These are phyloP conservation scores for Eubasilissa splendida DNA, from an alignment of 2,888 invertebrate species.

Conservation along the genomic window DNA sequence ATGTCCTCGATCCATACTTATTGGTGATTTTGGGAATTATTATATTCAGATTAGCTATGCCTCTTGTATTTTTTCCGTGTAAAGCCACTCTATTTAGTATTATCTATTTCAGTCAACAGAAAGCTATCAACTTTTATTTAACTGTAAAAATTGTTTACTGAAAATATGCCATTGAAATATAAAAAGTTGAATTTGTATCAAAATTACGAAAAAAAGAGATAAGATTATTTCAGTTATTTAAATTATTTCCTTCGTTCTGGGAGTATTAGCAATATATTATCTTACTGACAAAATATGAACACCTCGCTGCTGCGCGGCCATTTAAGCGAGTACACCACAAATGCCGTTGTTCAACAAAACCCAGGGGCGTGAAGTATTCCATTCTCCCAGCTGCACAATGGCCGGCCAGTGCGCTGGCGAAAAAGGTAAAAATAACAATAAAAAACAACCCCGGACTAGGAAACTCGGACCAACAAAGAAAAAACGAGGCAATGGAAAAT, in stretches of 20 bases:
- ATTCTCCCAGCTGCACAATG: slow-evolving; percentile 32
- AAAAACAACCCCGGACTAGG: slow-evolving; percentile 31
- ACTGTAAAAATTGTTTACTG: too few relatives aligned
- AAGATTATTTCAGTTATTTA: background rate
- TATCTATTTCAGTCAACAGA: too few relatives aligned
- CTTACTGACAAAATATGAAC: too few relatives aligned
- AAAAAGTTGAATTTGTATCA: background rate
- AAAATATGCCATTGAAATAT: background rate
- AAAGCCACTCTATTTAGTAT: too few relatives aligned
- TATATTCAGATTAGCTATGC: too few relatives aligned
- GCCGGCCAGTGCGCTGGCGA: slow-evolving; percentile 34
- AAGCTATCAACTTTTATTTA: too few relatives aligned
- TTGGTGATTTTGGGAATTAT: too few relatives aligned
- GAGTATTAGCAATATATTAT: too few relatives aligned
- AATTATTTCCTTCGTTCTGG: background rate
- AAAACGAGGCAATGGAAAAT: slow-evolving; percentile 50
- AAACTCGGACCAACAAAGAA: slow-evolving; percentile 49
- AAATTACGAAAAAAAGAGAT: background rate
- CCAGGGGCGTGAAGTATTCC: slow-evolving; percentile 35
- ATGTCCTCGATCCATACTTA: too few relatives aligned
- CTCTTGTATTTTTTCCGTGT: too few relatives aligned
- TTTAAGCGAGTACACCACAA: slow-evolving; percentile 35
- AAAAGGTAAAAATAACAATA: slow-evolving; percentile 30
- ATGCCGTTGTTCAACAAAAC: slow-evolving; percentile 36
- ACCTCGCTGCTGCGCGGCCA: background rate